Base-by-base conservation (phyloP, 30 jellyfish, hydroid and myxozoan species). In the Morbakka virulenta region DNA sequence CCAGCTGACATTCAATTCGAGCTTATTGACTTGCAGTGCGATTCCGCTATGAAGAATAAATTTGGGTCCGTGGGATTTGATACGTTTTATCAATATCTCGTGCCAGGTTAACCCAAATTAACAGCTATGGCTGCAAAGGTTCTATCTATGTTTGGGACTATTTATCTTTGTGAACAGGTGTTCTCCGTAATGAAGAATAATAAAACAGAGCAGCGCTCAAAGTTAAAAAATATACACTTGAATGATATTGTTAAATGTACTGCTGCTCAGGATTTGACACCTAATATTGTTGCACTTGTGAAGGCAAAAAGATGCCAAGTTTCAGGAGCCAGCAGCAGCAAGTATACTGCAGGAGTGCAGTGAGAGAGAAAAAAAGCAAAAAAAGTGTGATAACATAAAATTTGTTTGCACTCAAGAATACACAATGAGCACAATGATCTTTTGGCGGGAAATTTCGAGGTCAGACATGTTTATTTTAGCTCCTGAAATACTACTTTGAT, bases 131-230 rank as follows among this genome's bases (percentile, higher is more conserved):
- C 57, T 41, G 57, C 57, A 41, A 41, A 41, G 57, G 62, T 28
- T 0, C 20, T 67, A 50, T 0, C 72, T 0, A 67, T 0, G 79
- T 0, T 0, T 67, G 79, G 72, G 0, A 17, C 79, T 28, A 22
- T 62, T 34, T 67, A 67, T 67, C 61, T 50, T n/a, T 67, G 79
- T 0, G 79, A 67, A 24, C 79, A 67, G 79, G 62, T 50, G 68
- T 67, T 67, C 62, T 28, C 79, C 22, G 61, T 0, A 21, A 47
- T 67, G 41, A 31, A 67, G 62, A 28, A 28, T 50, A 67, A 27
- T 33, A 0, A 67, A 31, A 67, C 62, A 47, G 33, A 67, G 21
- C 79, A 0, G 27, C 24, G 0, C 62, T 0, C 74, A 67, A 23
- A 0, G 22, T 67, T 67, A 67, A 28, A 34, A 67, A 50, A 67